Base-by-base conservation (phyloP, 2,888 invertebrate species). In the Lochmaea capreae region DNA sequence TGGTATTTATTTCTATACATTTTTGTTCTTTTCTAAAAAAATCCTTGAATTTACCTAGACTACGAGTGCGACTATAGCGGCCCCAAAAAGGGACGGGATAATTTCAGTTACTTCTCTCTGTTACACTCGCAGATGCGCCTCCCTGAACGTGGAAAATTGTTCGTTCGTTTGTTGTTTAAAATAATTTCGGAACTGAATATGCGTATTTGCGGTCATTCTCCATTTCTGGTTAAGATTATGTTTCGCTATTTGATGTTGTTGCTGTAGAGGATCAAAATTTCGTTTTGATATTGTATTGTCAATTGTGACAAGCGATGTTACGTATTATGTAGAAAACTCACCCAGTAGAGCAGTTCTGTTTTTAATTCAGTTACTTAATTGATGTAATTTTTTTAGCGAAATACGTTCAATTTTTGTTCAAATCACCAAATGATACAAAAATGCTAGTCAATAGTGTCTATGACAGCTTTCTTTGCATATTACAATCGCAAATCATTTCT, bases 11-110 rank as follows among this genome's bases (percentile, higher is more conserved):
- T 33, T 5, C 8, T 8, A 33, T 33, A 0, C 8, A 33, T 33
- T 33, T 33, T 33, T 33, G 33, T 33, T 8, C 0, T 33, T 33
- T 33, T 33, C 33, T 46, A 46, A 12, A 4, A 46, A 63, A 63
- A 18, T n/a, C 12, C 11, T 43, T 18, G 11, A 63, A 63, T 63
- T 63, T 63, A 9, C 62, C 62, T 43, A 18, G 62, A 16, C 62
- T 63, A 63, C 11, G 84, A 85, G 84, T 84, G 83, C 85, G 83
- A 82, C 81, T 80, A 74, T 33, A 33, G 80, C 80, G 80, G 78
- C 79, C 79, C 75, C 76, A 77, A 81, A 81, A 81, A 77, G 78
- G 79, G 73, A 77, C 74, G 68, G 69, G 67, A 63, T 54, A 62
- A 65, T 68, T 71, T 65, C 63, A 62, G 62, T 71, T 73, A 63